A percentile compares a stretch with the other conserved stretches of the same genome.
phyloP scores from a whole-genome alignment of 2,797 vertebrate genomes.

The Sebastes steindachneri region DNA sequence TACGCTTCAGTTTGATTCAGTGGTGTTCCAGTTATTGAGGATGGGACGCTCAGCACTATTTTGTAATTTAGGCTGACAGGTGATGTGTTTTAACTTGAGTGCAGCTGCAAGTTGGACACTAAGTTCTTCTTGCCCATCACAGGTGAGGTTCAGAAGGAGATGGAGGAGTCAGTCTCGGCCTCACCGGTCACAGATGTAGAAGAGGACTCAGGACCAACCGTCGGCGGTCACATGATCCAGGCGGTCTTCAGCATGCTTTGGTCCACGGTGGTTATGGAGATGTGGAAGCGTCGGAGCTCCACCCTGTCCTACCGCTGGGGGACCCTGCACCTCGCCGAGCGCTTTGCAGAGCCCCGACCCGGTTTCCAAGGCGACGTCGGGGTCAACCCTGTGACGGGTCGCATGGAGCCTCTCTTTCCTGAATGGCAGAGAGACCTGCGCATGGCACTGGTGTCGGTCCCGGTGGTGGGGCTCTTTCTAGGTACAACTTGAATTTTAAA shows the following conservation, averaged over 20 bases:
- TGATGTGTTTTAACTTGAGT: background rate
- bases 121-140: background rate
- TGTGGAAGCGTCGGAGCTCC: conserved; percentile 85
- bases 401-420: conserved; percentile 83
- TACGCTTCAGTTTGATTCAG: too few relatives aligned
- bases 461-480: conserved; percentile 81
- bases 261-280: conserved; percentile 86
- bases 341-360: conserved; percentile 83
- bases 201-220: conserved; percentile 33
- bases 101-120: background rate
- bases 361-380: conserved; percentile 80
- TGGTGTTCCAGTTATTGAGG: too few relatives aligned
- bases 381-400: conserved; percentile 81
- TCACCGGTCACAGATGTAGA: background rate
- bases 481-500: conserved; percentile 33
- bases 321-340: conserved; percentile 75
- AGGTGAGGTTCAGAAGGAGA: conserved; percentile 69
- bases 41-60: too few relatives aligned
- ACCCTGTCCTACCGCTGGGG: conserved; percentile 84
- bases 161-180: conserved; percentile 47
- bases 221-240: conserved; percentile 82
- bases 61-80: too few relatives aligned
- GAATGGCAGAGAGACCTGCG: conserved; percentile 81
- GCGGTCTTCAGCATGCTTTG: conserved; percentile 87
- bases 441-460: conserved; percentile 82